Base-by-base conservation (phyloP, 2,113 vertebrate genomes). In the Callorhinus ursinus region DNA sequence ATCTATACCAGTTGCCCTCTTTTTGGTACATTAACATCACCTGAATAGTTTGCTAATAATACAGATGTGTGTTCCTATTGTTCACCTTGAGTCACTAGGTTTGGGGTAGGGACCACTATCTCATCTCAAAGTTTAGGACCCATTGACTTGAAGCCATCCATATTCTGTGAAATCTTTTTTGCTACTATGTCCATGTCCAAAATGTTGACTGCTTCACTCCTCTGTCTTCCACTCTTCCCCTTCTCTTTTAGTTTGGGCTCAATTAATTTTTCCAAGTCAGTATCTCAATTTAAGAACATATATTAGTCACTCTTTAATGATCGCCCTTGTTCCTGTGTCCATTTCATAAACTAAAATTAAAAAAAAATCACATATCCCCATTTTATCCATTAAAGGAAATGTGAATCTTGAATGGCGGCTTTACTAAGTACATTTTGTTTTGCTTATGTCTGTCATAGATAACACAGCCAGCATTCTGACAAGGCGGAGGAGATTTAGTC, bases 391-490 rank as follows among this genome's bases (percentile, higher is more conserved):
- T 65, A 71, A 96, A 88, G 85, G 61, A 88, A 96, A 96, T 96
- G 97, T 53, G 81, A 51, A 7, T 92, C 80, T 96, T 61, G 6
- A 10, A 79, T 10, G 88, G 97, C 22, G 67, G 72, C 85, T 1
- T 94, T 90, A 92, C 91, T 96, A 97, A 97, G 97, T 95, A 0
- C 63, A 77, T 88, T 3, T 24, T 97, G 3, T 96, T 97, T 85
- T 98, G 69, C 4, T 97, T 99, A 69, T 98, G 97, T 89, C 67
- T 96, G 2, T 65, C 96, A 65, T 97, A 99, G 99, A 99, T 98
- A 99, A 99, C 94, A 99, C 99, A 97, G 99, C 99, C 97, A 99
- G 99, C 97, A 99, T 99, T 94, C 96, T 99, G 98, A 99, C 99
- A 87, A 98, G 98, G 79, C 97, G 98, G 4, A 98, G 99, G 88